These are phyloP conservation scores for Platycheirus albimanus DNA, from an alignment of 2,888 invertebrate genomes.

Conservation along the genomic window DNA sequence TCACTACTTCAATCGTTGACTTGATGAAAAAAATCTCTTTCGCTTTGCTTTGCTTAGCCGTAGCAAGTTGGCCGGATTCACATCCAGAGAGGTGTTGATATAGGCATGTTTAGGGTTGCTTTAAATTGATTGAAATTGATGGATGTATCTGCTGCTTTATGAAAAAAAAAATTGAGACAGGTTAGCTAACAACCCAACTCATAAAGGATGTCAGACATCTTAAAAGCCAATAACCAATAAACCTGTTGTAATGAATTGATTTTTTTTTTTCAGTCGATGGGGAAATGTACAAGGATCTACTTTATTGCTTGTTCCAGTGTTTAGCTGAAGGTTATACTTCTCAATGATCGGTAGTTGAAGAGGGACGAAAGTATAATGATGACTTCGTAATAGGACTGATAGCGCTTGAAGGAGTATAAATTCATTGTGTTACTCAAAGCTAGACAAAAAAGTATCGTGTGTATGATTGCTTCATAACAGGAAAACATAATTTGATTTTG, in stretches of 20 bases:
- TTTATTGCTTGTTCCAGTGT: conserved; percentile 51
- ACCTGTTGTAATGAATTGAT: conserved; percentile 73
- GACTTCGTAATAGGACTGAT: too few relatives aligned
- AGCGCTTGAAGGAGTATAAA: too few relatives aligned
- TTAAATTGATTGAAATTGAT: conserved; percentile 71
- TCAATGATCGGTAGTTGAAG: not conserved
- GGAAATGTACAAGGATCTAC: conserved; percentile 67
- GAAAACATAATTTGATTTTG: too few relatives aligned
- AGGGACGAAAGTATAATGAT: too few relatives aligned
- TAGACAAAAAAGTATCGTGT: too few relatives aligned
- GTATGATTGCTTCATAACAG: too few relatives aligned
- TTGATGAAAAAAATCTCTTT: conserved; percentile 43
- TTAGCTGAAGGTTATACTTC: too few relatives aligned
- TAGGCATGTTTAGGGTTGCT: conserved; percentile 30
- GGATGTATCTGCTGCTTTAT: conserved; percentile 48
- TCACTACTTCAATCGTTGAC: conserved; percentile 18
- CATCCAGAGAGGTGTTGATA: conserved; percentile 44
- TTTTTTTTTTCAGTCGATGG: conserved; percentile 35
- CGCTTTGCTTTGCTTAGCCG: conserved; percentile 4
- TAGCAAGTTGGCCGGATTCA: conserved; percentile 37
- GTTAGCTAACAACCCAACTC: conserved; percentile 20
- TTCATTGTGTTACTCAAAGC: too few relatives aligned
- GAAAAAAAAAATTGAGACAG: conserved; percentile 16
- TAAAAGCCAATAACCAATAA: conserved; percentile 73
- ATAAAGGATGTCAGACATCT: conserved; percentile 62